Evolutionary conservation across 1,140 invertebrate species (phyloP).

Genomic region (Eriocheir sinensis): DNA sequence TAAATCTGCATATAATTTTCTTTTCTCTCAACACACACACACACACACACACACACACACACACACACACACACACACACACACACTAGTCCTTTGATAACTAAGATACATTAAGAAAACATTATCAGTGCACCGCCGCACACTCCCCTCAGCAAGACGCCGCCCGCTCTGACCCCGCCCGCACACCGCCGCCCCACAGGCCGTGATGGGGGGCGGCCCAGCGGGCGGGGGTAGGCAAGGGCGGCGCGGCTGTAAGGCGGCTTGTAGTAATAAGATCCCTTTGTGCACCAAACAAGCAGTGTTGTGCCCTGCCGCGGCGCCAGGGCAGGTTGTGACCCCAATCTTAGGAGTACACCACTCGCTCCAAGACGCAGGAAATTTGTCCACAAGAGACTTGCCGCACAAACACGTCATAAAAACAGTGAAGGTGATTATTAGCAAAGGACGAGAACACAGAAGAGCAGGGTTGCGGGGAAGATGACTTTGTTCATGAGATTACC

Average conservation of each 20-base stretch:
- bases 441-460: too few species aligned
- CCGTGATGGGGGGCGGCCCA: too few species aligned
- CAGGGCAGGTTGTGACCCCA: slow-evolving; percentile 2
- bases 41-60: slow-evolving; percentile 19
- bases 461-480: too few species aligned
- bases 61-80: slow-evolving; percentile 22
- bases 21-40: not conserved
- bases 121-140: too few species aligned
- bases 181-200: too few species aligned
- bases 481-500: too few species aligned
- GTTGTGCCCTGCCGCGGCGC: slow-evolving; percentile 8
- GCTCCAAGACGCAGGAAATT: not conserved
- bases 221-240: too few species aligned
- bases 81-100: not conserved
- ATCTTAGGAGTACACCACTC: not conserved
- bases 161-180: too few species aligned
- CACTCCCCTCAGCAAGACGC: too few species aligned
- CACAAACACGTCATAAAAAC: not conserved
- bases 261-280: slow-evolving; percentile 16
- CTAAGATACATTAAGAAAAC: too few species aligned
- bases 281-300: not conserved
- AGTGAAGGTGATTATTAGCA: slow-evolving; percentile 25
- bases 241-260: not conserved
- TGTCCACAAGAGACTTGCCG: not conserved
- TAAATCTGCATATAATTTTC: not conserved